Evolutionary conservation across 2,888 invertebrate species (phyloP), one percentile per base, ranked within the genome.

Genomic region (Cylindroiulus punctatus): DNA sequence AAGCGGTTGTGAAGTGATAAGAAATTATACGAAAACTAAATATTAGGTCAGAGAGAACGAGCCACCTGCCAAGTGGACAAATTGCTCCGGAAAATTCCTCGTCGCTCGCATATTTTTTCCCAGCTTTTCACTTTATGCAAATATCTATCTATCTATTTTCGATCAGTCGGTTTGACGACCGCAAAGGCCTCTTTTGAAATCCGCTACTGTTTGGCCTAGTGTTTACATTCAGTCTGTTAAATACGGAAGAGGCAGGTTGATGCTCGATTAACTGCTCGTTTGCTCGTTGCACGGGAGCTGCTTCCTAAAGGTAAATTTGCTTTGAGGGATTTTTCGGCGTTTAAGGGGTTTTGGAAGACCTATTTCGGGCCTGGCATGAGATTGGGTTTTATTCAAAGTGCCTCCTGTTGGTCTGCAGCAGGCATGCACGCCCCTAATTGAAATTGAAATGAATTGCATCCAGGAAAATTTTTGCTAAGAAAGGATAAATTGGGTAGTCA

Each of bases 51-150:
- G 1, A 5, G 65, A 26, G 65, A 65, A 12, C 65, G 65, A 65
- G 12, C 65, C 65, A 65, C 65, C 65, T 65, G 65, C 65, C 65
- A 65, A 65, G 65, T 26, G 65, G 65, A 65, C 65, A 26, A 65
- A 65, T 22, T 65, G 65, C 22, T 0, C 8, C 8, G 1, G 65
- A 65, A 47, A 65, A 26, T 22, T 44, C 44, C 4, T 1, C 44
- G 12, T 44, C 12, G 36, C 36, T 36, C 3, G 36, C 36, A 36
- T 4, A 36, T n/a, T 19, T 2, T n/a, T 57, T 57, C n/a, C 17
- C 52, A 57, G n/a, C 26, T 22, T 65, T 52, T 52, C 52, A 19
- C 4, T n/a, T 52, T 65, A 65, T 26, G 65, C 65, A 65, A 65
- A 65, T 65, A 10, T 8, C 4, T 26, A 26, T 65, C 65, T 65